Evolutionary conservation across 2,888 invertebrate genomes (phyloP), one percentile per base, ranked within the genome.

Genomic region (Volucella inflata): DNA sequence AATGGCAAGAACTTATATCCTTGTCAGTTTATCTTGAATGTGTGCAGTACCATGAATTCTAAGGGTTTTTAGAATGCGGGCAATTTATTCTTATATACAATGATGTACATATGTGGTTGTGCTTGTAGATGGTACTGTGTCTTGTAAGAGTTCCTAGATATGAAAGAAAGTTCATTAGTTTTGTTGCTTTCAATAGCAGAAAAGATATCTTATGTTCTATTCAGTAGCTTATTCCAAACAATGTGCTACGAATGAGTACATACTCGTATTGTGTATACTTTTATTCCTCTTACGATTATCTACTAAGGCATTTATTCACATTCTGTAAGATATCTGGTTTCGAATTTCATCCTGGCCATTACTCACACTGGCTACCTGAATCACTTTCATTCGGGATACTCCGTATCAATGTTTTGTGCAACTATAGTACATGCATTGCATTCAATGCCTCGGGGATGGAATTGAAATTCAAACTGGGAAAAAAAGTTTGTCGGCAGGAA

Each of bases 1-100:
- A 78, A 78, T 83, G 64, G 72, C 78, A 74, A 30, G 79, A 79
- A 79, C 75, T 75, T 84, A 75, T 83, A 79, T 84, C 79, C 79
- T 79, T 79, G 79, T 75, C 79, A 65, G 51, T 70, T 79, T 64
- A 75, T 83, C 74, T 70, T n/a, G 46, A 60, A 44, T 60, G 67
- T 70, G 9, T 30, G 30, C 30, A 30, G 6, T 30, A 30, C 6
- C 30, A n/a, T 30, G 30, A 30, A 30, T 6, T 30, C 30, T 30
- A 30, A 30, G 30, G 30, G 30, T 6, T 30, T 30, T 30, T 6
- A 30, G 30, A 30, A 30, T 30, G 30, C 6, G 30, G 30, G 30
- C 4, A 30, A 30, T 30, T 30, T 30, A 30, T 30, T 6, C 30
- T 6, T 30, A 21, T 30, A 30, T 30, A 30, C 30, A 1, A 30